phyloP scores from a whole-genome alignment of 2,888 invertebrate species.

The Epinotia bilunana region DNA sequence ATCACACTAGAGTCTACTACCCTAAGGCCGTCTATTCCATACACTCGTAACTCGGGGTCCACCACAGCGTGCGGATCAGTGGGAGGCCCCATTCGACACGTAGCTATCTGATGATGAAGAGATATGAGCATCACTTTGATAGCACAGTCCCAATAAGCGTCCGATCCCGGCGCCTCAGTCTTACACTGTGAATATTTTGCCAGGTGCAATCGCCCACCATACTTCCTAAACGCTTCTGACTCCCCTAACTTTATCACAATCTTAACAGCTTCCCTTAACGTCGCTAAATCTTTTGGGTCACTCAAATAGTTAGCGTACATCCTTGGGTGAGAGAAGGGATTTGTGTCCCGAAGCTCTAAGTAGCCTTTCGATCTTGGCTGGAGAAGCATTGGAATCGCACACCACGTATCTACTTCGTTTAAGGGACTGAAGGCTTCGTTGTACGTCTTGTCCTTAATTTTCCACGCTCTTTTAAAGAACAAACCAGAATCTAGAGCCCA shows the following conservation, averaged over 20 bases:
- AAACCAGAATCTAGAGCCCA: slow-evolving; percentile 85
- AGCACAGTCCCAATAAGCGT: slow-evolving; percentile 89
- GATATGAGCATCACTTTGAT: slow-evolving; percentile 83
- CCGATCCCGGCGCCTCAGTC: slow-evolving; percentile 78
- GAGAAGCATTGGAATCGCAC: slow-evolving; percentile 88
- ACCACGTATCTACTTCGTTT: slow-evolving; percentile 84
- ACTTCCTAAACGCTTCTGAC: slow-evolving; percentile 85
- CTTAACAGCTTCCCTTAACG: slow-evolving; percentile 85
- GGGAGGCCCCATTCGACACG: slow-evolving; percentile 89
- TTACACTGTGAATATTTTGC: slow-evolving; percentile 83
- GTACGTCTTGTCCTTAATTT: slow-evolving; percentile 84
- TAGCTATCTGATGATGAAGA: slow-evolving; percentile 86
- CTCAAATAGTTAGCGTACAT: slow-evolving; percentile 92
- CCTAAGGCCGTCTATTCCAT: slow-evolving; percentile 85
- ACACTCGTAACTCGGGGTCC: slow-evolving; percentile 86
- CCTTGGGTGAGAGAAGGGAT: slow-evolving; percentile 90
- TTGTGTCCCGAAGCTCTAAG: slow-evolving; percentile 87
- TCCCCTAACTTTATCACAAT: slow-evolving; percentile 84
- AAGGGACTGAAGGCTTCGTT: slow-evolving; percentile 83
- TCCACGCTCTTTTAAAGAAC: slow-evolving; percentile 81
- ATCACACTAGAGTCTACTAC: slow-evolving; percentile 89
- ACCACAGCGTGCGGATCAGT: slow-evolving; percentile 87
- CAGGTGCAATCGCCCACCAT: slow-evolving; percentile 81
- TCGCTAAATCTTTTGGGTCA: slow-evolving; percentile 85
- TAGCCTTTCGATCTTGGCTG: slow-evolving; percentile 90